Conservation (phyloP, 2,113 vertebrate genomes). For the Indri indri region DNA sequence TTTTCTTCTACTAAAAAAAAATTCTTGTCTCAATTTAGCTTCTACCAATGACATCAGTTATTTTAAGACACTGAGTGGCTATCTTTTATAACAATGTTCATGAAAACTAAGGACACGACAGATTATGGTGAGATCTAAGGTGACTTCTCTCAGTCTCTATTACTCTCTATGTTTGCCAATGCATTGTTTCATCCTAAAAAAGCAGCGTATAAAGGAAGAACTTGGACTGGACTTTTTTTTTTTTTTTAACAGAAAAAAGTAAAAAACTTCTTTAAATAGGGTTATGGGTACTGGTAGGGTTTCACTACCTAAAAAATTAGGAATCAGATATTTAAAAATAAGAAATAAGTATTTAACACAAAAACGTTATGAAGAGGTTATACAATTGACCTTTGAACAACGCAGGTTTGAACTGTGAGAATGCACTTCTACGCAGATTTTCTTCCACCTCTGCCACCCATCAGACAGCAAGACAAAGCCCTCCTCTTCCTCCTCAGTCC, state of each 20-base stretch:
- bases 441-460: background rate
- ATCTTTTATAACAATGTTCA: background rate
- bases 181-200: background rate
- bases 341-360: background rate
- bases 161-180: background rate
- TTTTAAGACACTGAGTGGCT: background rate
- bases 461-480: background rate
- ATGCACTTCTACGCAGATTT: background rate
- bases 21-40: background rate
- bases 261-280: background rate
- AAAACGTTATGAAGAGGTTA: background rate
- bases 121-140: background rate
- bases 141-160: background rate
- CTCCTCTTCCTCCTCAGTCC: background rate
- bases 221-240: background rate
- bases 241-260: background rate
- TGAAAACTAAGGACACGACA: background rate
- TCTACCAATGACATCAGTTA: background rate
- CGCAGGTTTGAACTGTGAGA: background rate
- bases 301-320: background rate
- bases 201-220: background rate
- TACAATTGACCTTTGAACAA: background rate
- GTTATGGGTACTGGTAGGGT: background rate
- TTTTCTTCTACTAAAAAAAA: slow-evolving; percentile 34
- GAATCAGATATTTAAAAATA: background rate